Percentiles rank a stretch among this genome's conserved stretches.
Evolutionary conservation across 2,888 invertebrate species (phyloP).

Genomic region (Calameuta pallipes): DNA sequence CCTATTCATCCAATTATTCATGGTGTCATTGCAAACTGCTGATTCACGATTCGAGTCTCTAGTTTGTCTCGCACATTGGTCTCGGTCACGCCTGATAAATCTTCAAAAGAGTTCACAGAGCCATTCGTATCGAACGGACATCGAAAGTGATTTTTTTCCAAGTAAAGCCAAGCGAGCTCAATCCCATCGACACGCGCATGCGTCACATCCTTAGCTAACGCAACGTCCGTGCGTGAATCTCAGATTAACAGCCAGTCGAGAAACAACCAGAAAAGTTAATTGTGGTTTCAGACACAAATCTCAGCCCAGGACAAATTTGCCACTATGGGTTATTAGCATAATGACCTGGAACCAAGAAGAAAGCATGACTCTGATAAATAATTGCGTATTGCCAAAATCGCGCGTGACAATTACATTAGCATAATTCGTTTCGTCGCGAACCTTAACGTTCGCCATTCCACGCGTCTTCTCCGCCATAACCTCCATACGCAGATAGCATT

Average conservation of each 20-base stretch:
- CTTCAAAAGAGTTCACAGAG: not conserved
- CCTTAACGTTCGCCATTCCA: not conserved
- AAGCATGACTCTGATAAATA: conserved; percentile 10
- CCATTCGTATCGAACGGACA: not conserved
- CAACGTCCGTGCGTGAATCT: not conserved
- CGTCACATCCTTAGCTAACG: not conserved
- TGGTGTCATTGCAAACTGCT: not conserved
- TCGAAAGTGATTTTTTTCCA: not conserved
- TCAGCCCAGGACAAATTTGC: not conserved
- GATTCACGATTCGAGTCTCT: not conserved
- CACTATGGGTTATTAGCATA: conserved; percentile 14
- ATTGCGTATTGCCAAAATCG: conserved; percentile 23
- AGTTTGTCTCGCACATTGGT: not conserved
- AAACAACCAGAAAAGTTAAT: not conserved
- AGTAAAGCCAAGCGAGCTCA: not conserved
- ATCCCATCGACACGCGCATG: not conserved
- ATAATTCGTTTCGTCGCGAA: conserved; percentile 14
- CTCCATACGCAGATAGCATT: not conserved
- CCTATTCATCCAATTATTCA: not conserved
- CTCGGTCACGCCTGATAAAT: not conserved
- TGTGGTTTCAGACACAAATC: not conserved
- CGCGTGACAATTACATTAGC: conserved; percentile 24
- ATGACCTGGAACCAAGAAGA: not conserved
- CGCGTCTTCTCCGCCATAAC: not conserved
- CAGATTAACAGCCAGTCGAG: not conserved